Conservation (phyloP, 2,888 invertebrate species). For the Euzophera pinguis region DNA sequence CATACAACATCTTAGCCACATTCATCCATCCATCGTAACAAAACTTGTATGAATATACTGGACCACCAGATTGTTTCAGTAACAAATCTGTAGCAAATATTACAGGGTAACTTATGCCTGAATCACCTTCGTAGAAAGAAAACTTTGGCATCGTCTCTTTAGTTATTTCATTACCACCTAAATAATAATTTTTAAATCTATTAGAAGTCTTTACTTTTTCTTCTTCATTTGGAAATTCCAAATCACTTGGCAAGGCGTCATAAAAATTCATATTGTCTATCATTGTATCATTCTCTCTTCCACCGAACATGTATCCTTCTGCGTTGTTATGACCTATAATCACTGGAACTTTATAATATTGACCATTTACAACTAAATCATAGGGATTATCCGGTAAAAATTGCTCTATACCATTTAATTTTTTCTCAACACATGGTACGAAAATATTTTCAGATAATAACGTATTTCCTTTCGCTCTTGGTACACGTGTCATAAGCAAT, state of each 20-base stretch:
- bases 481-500: slow-evolving; percentile 49
- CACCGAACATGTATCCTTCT: slow-evolving; percentile 63
- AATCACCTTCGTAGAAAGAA: slow-evolving; percentile 59
- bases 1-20: slow-evolving; percentile 46
- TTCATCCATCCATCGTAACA: slow-evolving; percentile 61
- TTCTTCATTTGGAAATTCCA: slow-evolving; percentile 40
- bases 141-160: slow-evolving; percentile 51
- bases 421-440: slow-evolving; percentile 61
- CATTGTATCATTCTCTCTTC: slow-evolving; percentile 63
- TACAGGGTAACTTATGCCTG: slow-evolving; percentile 53
- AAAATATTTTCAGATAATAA: slow-evolving; percentile 64
- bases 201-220: slow-evolving; percentile 39
- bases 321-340: slow-evolving; percentile 62
- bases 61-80: slow-evolving; percentile 34
- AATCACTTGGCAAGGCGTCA: slow-evolving; percentile 54
- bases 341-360: slow-evolving; percentile 53
- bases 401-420: slow-evolving; percentile 34
- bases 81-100: slow-evolving; percentile 47
- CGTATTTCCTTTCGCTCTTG: slow-evolving; percentile 53
- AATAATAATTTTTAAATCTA: slow-evolving; percentile 57
- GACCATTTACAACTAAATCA: slow-evolving; percentile 44
- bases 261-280: slow-evolving; percentile 46
- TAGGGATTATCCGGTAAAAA: slow-evolving; percentile 57
- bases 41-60: slow-evolving; percentile 56
- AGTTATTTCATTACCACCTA: slow-evolving; percentile 53